Conservation (phyloP, 2,113 vertebrate genomes). For the Gnathonemus longibarbis region DNA sequence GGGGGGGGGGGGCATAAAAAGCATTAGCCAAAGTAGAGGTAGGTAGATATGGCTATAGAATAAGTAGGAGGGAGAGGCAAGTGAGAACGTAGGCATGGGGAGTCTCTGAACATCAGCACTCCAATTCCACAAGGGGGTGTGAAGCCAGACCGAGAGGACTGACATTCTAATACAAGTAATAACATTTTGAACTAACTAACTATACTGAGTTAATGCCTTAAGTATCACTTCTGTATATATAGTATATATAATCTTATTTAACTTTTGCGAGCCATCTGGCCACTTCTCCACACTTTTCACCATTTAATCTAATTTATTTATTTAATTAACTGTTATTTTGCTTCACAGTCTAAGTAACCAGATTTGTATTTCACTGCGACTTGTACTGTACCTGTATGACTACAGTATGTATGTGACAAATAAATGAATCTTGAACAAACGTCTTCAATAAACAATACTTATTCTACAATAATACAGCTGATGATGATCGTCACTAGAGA, state of each 20-base stretch:
- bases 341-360: background rate
- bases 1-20: background rate
- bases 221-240: background rate
- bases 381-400: background rate
- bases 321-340: background rate
- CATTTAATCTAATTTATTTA: background rate
- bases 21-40: background rate
- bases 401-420: background rate
- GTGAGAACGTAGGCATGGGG: background rate
- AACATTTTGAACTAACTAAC: background rate
- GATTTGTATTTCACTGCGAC: background rate
- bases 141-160: background rate
- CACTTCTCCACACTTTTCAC: background rate
- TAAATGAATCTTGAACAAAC: background rate
- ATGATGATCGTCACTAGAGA: background rate
- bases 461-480: too few species aligned
- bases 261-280: background rate
- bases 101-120: background rate
- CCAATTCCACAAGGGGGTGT: background rate
- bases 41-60: background rate
- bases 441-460: too few species aligned
- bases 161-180: background rate
- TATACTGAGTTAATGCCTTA: background rate
- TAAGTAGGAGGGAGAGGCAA: background rate
- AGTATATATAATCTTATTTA: background rate